phyloP scores from a whole-genome alignment of 2,113 vertebrate genomes.

The Chelonoidis abingdonii region DNA sequence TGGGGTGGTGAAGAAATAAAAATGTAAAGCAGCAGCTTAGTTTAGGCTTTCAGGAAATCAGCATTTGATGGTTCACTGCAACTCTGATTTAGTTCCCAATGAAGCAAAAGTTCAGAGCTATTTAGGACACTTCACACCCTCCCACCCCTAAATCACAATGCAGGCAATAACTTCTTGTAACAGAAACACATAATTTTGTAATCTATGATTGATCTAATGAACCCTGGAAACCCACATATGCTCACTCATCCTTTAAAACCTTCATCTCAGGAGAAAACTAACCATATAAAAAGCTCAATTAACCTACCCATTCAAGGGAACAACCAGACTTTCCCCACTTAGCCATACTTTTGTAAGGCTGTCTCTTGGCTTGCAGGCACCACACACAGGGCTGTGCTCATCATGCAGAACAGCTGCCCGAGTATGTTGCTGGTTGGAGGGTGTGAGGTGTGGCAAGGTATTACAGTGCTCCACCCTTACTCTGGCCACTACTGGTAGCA shows the following conservation, averaged over 20 bases:
- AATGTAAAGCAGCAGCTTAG: background rate
- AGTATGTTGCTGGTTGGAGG: background rate
- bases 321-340: background rate
- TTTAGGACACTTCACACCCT: background rate
- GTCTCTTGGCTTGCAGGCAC: background rate
- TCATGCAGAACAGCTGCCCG: background rate
- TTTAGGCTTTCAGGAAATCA: background rate
- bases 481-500: background rate
- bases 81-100: background rate
- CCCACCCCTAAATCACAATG: background rate
- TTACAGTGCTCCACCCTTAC: background rate
- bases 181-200: background rate
- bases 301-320: background rate
- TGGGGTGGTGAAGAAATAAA: background rate
- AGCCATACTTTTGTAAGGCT: accelerated
- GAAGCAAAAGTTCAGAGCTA: background rate
- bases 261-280: background rate
- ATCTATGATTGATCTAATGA: background rate
- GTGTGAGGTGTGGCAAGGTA: background rate
- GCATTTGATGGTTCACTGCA: background rate
- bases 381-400: accelerated
- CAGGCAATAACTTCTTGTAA: background rate
- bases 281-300: background rate
- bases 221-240: background rate
- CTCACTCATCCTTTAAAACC: background rate